Base-by-base conservation (phyloP, 2,113 vertebrate species). In the Oncorhynchus gorbuscha region DNA sequence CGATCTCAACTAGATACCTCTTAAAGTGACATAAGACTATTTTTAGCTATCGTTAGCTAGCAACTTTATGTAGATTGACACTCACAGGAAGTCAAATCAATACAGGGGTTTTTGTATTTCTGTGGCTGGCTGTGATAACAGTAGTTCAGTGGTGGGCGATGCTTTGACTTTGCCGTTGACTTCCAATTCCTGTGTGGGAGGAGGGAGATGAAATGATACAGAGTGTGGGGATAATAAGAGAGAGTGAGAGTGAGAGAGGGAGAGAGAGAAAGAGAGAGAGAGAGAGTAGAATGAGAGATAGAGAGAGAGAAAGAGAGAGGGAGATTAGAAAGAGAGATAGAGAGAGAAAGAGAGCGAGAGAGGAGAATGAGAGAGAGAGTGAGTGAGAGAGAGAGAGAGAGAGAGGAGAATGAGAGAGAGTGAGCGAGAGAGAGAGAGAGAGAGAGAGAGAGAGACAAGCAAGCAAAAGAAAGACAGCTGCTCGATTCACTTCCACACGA, bases 361-460 rank as follows among this genome's bases (percentile, higher is more conserved):
- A 7, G n/a, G 81, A 58, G 71, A 22, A n/a, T n/a, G 24, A 58
- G 49, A 35, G 58, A 78, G 59, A 80, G 80, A 83, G 79, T 30
- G 77, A 68, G 32, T n/a, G n/a, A n/a, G n/a, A n/a, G 81, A 26
- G 4, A 6, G 16, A 20, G 55, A 58, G 3, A 2, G 16, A 1
- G 16, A 20, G 4, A 14, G 5, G 1, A 16, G 28, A 24, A 16
- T 9, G 64, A 11, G 6, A 14, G 2, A 45, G 68, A 20, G 6
- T 14, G 2, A 26, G 26, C 69, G 75, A 78, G 0, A 55, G 35
- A 7, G n/a, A 39, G 81, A 58, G 71, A 22, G 24, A 58, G 49
- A 35, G 58, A 78, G 59, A 80, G 80, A 83, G 79, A 35, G 77
- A 68, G 32, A 6, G 30, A n/a, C 5, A 4, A 12, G 5, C 6